Base-by-base conservation (phyloP, 2,888 invertebrate genomes). In the Dasypogon diadema region DNA sequence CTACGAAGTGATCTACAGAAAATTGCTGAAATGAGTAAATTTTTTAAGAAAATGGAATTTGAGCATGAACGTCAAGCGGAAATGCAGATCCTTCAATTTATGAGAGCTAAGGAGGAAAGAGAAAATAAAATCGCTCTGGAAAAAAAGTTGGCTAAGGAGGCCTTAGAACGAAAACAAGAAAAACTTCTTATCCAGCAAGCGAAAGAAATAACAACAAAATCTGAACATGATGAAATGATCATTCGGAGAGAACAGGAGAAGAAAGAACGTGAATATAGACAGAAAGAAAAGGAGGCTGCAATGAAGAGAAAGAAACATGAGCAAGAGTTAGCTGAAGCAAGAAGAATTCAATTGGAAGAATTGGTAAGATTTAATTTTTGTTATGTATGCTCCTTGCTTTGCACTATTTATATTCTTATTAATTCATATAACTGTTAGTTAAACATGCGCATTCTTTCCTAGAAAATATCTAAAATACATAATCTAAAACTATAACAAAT, bases 61-160 rank as follows among this genome's bases (percentile, higher is more conserved):
- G 85, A 86, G 37, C 84, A 85, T 78, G 84, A 86, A 74, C 82
- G 83, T 0, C 80, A 83, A 46, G 84, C 86, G 0, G 86, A 86
- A 58, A 81, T 86, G 79, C 82, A 85, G 4, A 81, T 85, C 10
- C 83, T 81, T 0, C 84, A 85, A 48, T 86, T 85, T 76, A 84
- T 84, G 84, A 82, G 83, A 14, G 82, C 81, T 26, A 84, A 83
- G 72, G 82, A 82, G 30, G 82, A 84, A 76, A 83, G 85, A 48
- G 83, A 85, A 68, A 81, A 81, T 2, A 82, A 83, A 42, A 76
- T 86, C 0, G 82, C 82, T 48, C 79, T 82, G 2, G 83, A 85
- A 60, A 81, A 82, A 75, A 81, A 82, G 6, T 56, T 84, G 18
- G 81, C 82, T 1, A 84, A 84, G 24, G 85, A 85, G 76, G 82